Evolutionary conservation across 2,888 invertebrate species (phyloP).

Genomic region (Drosophila hamatofila): DNA sequence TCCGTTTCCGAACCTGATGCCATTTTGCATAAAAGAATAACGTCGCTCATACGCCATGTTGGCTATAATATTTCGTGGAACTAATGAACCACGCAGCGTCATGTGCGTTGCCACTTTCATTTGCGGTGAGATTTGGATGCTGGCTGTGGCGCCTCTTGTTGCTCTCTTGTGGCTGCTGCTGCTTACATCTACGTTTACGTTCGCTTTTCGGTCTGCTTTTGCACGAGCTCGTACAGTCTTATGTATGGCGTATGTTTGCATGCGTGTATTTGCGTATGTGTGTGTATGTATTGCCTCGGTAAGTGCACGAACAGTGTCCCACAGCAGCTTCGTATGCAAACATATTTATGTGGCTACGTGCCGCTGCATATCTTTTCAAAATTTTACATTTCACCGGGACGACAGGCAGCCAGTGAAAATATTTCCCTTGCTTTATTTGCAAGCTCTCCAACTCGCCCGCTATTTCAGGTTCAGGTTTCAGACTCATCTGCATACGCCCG

Average conservation of each 20-base stretch:
- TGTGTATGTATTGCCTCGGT: slow-evolving; percentile 3
- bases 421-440: slow-evolving; percentile 48
- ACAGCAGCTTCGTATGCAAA: slow-evolving; percentile 54
- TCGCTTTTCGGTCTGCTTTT: slow-evolving; percentile 9
- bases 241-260: slow-evolving; percentile 12
- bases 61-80: slow-evolving; percentile 65
- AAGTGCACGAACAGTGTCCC: slow-evolving; percentile 40
- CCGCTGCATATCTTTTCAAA: slow-evolving; percentile 67
- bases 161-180: slow-evolving; percentile 57
- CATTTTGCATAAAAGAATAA: slow-evolving; percentile 59
- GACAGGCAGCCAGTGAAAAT: slow-evolving; percentile 46
- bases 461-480: slow-evolving; percentile 15
- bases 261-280: slow-evolving; percentile 8
- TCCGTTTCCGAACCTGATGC: slow-evolving; percentile 24
- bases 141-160: slow-evolving; percentile 31
- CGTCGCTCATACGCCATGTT: slow-evolving; percentile 71
- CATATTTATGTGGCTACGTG: slow-evolving; percentile 74
- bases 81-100: slow-evolving; percentile 67
- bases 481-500: slow-evolving; percentile 49
- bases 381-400: slow-evolving; percentile 63
- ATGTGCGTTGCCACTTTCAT: slow-evolving; percentile 47
- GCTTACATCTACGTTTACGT: slow-evolving; percentile 44
- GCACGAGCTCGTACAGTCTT: slow-evolving; percentile 18
- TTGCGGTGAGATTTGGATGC: slow-evolving; percentile 1
- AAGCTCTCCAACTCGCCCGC: slow-evolving; percentile 13